phyloP scores from a whole-genome alignment of 1,140 invertebrate species.

The Drosophila bifasciata region DNA sequence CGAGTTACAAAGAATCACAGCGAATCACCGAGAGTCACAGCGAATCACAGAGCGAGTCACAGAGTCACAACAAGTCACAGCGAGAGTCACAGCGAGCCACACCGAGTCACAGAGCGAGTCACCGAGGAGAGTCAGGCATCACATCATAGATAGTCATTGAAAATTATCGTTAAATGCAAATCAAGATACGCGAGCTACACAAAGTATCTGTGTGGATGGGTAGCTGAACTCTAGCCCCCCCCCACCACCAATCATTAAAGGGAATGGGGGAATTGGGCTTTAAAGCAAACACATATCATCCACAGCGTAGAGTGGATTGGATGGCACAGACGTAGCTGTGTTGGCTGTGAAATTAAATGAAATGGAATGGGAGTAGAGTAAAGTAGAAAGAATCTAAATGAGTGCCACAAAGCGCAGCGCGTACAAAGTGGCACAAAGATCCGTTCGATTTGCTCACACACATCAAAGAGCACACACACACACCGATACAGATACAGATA shows the following conservation, averaged over 20 bases:
- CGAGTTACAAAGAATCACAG: no score
- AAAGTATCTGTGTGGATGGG: constrained; percentile 1
- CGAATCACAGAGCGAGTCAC: no score
- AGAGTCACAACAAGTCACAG: no score
- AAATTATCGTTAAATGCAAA: constrained; percentile 25
- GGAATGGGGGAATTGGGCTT: no score
- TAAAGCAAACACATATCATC: no score
- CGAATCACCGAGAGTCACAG: no score
- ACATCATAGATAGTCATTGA: constrained; percentile 6
- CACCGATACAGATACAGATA: neutral
- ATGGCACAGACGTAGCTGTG: constrained; percentile 6
- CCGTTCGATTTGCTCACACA: constrained; percentile 50
- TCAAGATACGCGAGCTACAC: neutral
- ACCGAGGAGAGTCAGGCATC: no score
- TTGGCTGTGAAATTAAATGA: constrained; percentile 34
- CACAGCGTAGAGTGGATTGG: neutral
- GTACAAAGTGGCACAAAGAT: constrained; percentile 60
- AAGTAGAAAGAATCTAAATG: constrained; percentile 24
- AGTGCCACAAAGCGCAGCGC: neutral
- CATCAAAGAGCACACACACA: constrained; percentile 9
- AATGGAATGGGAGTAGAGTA: constrained; percentile 37
- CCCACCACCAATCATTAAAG: no score
- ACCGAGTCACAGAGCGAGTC: no score
- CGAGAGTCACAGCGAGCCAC: no score
- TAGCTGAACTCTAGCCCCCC: constrained; percentile 4